Evolutionary conservation across 1,140 invertebrate species (phyloP).

Genomic region (Arctopsyche grandis): DNA sequence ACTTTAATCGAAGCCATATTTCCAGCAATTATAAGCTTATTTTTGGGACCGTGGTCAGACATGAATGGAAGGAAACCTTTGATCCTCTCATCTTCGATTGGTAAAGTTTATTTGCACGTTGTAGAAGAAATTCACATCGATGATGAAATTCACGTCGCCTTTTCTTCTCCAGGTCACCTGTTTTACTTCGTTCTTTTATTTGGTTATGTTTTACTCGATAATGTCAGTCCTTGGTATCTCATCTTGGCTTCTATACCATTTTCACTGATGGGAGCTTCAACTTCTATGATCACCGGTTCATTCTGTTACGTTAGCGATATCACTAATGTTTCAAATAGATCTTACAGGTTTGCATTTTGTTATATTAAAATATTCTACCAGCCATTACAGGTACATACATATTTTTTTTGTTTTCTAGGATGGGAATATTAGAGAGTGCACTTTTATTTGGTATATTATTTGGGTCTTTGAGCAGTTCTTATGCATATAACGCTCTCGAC

Average conservation of each 20-base stretch:
- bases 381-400: constrained; percentile 19
- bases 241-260: constrained; percentile 66
- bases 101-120: constrained; percentile 59
- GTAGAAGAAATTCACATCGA: not conserved
- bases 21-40: constrained; percentile 72
- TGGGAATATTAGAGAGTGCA: constrained; percentile 71
- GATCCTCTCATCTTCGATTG: constrained; percentile 67
- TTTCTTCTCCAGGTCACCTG: constrained; percentile 41
- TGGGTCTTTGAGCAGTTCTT: constrained; percentile 69
- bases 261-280: constrained; percentile 66
- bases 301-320: constrained; percentile 71
- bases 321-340: constrained; percentile 63
- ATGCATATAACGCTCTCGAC: constrained; percentile 64
- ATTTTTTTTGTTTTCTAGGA: constrained; percentile 61
- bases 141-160: not conserved
- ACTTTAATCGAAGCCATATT: constrained; percentile 71
- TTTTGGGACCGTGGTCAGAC: constrained; percentile 80
- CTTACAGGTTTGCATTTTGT: constrained; percentile 59
- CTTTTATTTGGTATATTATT: constrained; percentile 69
- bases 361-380: constrained; percentile 16
- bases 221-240: constrained; percentile 66
- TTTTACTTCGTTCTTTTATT: constrained; percentile 17
- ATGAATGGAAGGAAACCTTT: constrained; percentile 77
- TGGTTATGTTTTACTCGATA: constrained; percentile 28
- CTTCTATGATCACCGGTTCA: constrained; percentile 65